Base-by-base conservation (phyloP, 64 coral and sea anemone genomes). In the Montipora efflorescens region DNA sequence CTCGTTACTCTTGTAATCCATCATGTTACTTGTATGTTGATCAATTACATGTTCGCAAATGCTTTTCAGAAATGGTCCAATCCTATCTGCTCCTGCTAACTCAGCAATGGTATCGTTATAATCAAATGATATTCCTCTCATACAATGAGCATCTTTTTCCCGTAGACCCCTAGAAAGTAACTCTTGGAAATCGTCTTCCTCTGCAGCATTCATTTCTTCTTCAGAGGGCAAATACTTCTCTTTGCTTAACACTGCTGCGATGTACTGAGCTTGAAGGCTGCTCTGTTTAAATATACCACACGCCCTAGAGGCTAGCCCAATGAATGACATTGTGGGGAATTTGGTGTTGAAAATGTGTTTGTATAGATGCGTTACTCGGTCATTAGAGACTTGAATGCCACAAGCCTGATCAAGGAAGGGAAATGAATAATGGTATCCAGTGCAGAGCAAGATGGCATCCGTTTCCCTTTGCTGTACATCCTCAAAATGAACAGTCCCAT, bases 331-430 rank as follows among this genome's bases (percentile, higher is more conserved):
- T 13, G 86, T 88, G 43, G 93, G 93, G 67, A 76, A 88, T 15
- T 89, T 81, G 4, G 75, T 94, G 82, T 94, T 90, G 77, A 94
- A 94, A 19, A 94, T 52, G 66, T 90, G 93, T 83, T 94, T 88
- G 47, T 89, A 94, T 4, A 94, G 66, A 51, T 78, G 85, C 48
- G 86, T 89, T 14, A 94, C 69, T 22, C 78, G 84, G 62, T 89
- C 89, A 36, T 89, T 83, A 9, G 8, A 58, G 5, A 94, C 92
- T 12, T 77, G 78, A 62, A 94, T 94, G 18, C 66, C n/a, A 71
- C 92, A 94, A 8, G 89, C 69, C 16, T 67, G 6, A 58, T 49
- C 55, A 22, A 94, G 49, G 64, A 94, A 94, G 70, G 92, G 92
- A 81, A 94, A 89, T 8, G 79, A 81, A 59, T 80, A 82, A 7